phyloP scores from a whole-genome alignment of 2,797 vertebrate species.

The Centropyge bicolor region DNA sequence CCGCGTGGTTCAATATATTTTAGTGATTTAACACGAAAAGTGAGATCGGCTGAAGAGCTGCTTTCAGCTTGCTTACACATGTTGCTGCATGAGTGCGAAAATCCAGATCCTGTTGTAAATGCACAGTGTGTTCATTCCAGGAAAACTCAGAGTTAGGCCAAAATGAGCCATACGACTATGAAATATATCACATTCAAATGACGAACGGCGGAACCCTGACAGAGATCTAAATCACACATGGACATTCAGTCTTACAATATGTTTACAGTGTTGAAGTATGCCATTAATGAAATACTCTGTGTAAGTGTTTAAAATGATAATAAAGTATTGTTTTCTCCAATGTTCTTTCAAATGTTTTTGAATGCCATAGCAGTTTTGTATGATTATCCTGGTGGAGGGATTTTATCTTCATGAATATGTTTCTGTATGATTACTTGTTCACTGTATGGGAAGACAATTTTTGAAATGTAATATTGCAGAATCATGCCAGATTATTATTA shows the following conservation, averaged over 20 bases:
- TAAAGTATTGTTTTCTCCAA: constrained; percentile 91
- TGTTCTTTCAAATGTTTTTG: constrained; percentile 91
- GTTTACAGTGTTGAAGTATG: constrained; percentile 99
- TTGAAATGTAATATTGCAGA: constrained; percentile 94
- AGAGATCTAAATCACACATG: constrained; percentile 83
- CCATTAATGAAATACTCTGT: constrained; percentile 97
- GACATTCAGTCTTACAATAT: constrained; percentile 98
- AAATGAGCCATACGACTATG: constrained; percentile 59
- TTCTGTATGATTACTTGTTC: constrained; percentile 80
- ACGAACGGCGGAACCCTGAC: constrained; percentile 79
- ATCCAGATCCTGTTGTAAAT: constrained; percentile 59
- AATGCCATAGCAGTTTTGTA: constrained; percentile 96
- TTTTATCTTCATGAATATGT: constrained; percentile 89
- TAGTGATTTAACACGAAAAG: constrained; percentile 80
- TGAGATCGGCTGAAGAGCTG: constrained; percentile 82
- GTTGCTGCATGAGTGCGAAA: constrained; percentile 66
- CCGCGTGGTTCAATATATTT: constrained; percentile 43
- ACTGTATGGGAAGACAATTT: constrained; percentile 83
- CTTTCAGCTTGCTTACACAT: constrained; percentile 86
- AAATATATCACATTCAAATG: constrained; percentile 51
- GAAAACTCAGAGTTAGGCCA: constrained; percentile 54
- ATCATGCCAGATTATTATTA: constrained; percentile 92
- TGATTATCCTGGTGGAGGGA: constrained; percentile 93
- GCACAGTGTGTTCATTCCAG: constrained; percentile 48
- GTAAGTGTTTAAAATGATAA: constrained; percentile 94